Conservation (phyloP, 2,888 invertebrate genomes). For the Endomychus coccineus region DNA sequence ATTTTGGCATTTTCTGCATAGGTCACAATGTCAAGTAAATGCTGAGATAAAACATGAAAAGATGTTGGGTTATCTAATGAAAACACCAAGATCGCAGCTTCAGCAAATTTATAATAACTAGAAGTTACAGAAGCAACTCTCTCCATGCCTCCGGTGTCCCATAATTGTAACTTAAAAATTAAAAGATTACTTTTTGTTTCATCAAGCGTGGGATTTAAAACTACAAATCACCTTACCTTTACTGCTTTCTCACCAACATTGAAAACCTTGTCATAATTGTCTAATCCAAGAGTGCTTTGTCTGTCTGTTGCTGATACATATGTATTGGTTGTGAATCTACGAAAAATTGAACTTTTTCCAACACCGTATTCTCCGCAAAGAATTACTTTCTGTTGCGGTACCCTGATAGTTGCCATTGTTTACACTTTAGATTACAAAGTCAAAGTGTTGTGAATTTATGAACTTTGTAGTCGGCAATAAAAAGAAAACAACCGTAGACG, state of each 20-base stretch:
- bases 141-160: constrained; percentile 98
- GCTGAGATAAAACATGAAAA: constrained; percentile 86
- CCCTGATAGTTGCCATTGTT: constrained; percentile 75
- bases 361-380: constrained; percentile 94
- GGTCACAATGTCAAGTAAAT: constrained; percentile 86
- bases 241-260: constrained; percentile 67
- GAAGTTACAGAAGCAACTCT: constrained; percentile 91
- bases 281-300: constrained; percentile 83
- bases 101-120: constrained; percentile 92
- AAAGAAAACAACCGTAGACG: too few species aligned
- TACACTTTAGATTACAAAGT: too few species aligned
- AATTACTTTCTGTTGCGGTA: constrained; percentile 86
- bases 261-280: constrained; percentile 81
- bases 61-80: constrained; percentile 85
- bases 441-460: too few species aligned
- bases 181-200: too few species aligned
- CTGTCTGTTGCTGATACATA: constrained; percentile 77
- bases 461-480: too few species aligned
- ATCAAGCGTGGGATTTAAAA: too few species aligned
- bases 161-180: constrained; percentile 68
- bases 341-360: constrained; percentile 88
- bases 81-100: constrained; percentile 89
- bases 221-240: constrained; percentile 52
- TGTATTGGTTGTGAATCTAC: constrained; percentile 83
- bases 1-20: constrained; percentile 94